Conservation (phyloP, 2,888 invertebrate species). For the Stegana nigrithorax region DNA sequence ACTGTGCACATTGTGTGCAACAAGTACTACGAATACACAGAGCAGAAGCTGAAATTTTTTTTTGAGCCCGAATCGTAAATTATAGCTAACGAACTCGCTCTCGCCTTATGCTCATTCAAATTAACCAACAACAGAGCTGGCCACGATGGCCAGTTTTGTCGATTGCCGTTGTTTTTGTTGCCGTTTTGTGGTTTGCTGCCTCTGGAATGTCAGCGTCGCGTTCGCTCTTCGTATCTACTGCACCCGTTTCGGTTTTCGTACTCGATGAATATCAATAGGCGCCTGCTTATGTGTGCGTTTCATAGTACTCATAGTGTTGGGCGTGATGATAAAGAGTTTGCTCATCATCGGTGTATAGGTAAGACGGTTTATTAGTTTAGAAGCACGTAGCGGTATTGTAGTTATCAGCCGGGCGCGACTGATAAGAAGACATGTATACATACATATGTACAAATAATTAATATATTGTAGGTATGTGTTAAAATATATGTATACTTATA, state of each 20-base stretch:
- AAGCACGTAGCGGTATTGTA: neutral
- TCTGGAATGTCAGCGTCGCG: slow-evolving; percentile 20
- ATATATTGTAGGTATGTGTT: too few relatives aligned
- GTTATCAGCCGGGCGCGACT: slow-evolving; percentile 4
- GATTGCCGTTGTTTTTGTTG: neutral
- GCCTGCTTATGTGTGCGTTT: neutral
- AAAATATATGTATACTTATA: too few relatives aligned
- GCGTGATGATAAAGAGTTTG: too few relatives aligned
- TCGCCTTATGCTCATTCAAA: too few relatives aligned
- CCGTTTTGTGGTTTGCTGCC: slow-evolving; percentile 27
- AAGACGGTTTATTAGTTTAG: neutral
- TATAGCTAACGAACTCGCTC: too few relatives aligned
- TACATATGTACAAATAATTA: neutral
- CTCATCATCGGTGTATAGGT: neutral
- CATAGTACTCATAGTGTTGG: neutral
- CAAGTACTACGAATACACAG: too few relatives aligned
- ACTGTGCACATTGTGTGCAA: too few relatives aligned
- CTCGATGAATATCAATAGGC: slow-evolving; percentile 15
- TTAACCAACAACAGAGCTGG: too few relatives aligned
- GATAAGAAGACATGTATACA: slow-evolving; percentile 8
- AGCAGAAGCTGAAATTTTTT: too few relatives aligned
- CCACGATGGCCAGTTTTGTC: slow-evolving; percentile 11
- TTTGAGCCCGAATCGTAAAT: too few relatives aligned
- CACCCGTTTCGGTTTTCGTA: neutral
- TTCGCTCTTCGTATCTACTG: slow-evolving; percentile 4